phyloP scores from a whole-genome alignment of 2,888 invertebrate genomes.

The Eilema depressum region DNA sequence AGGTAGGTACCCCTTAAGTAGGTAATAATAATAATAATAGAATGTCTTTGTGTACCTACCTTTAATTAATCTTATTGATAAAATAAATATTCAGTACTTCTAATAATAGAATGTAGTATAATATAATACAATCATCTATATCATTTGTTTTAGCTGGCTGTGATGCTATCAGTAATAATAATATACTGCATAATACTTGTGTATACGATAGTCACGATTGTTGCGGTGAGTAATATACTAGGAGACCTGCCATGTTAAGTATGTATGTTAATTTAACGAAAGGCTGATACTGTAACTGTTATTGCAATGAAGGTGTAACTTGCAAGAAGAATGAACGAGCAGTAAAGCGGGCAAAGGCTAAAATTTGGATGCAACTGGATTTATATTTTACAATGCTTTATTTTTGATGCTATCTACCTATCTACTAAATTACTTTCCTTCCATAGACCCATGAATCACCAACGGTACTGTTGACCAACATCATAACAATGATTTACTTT shows the following conservation, averaged over 20 bases:
- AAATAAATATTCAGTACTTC: no score
- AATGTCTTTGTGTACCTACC: no score
- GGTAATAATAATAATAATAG: no score
- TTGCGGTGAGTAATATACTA: slow-evolving; percentile 45
- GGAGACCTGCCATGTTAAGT: neutral
- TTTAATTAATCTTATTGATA: no score
- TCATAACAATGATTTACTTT: slow-evolving; percentile 38
- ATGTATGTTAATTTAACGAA: no score
- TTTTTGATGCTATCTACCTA: neutral
- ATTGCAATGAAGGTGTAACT: no score
- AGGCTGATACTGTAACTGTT: no score
- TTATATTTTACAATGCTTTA: neutral
- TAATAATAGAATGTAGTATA: no score
- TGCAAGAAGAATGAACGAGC: no score
- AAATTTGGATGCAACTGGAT: neutral
- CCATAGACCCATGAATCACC: slow-evolving; percentile 39
- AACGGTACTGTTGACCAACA: slow-evolving; percentile 16
- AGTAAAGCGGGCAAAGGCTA: neutral
- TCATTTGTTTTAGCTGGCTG: slow-evolving; percentile 24
- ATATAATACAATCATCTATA: no score
- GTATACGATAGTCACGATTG: slow-evolving; percentile 37
- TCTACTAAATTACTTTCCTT: neutral
- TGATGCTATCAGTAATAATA: slow-evolving; percentile 47
- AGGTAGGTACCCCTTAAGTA: no score
- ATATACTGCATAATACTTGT: slow-evolving; percentile 50